Conservation (phyloP, 2,797 vertebrate genomes). For the Helarctos malayanus region DNA sequence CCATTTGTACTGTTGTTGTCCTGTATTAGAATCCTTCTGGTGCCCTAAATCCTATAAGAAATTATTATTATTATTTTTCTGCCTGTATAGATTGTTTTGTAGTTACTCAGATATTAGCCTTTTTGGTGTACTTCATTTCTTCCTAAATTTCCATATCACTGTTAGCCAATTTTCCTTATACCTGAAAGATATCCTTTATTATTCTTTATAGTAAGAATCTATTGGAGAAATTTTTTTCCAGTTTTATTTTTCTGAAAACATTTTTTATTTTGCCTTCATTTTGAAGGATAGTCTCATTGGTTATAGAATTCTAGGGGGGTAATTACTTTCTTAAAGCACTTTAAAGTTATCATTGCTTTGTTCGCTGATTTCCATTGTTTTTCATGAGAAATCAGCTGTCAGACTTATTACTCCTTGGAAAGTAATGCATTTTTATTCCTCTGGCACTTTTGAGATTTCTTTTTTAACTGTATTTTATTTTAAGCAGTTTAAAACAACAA, state of each 20-base stretch:
- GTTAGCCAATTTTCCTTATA: not conserved
- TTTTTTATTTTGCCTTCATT: not conserved
- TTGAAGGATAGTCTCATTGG: not conserved
- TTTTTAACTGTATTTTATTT: not conserved
- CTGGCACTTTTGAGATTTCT: not conserved
- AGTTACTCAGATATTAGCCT: not conserved
- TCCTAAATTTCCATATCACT: not conserved
- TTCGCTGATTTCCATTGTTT: not conserved
- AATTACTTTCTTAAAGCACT: not conserved
- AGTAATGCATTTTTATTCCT: slow-evolving; percentile 14
- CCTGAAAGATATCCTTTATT: not conserved
- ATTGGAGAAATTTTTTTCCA: not conserved
- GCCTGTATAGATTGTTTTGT: not conserved
- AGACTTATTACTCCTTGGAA: not conserved
- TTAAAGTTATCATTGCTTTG: not conserved
- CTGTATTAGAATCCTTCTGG: not conserved
- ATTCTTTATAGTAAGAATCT: not conserved
- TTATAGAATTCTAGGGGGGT: not conserved
- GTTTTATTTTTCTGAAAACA: not conserved
- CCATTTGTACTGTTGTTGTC: not conserved
- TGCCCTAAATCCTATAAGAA: not conserved
- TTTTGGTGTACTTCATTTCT: not conserved
- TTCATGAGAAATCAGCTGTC: not conserved
- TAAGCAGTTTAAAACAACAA: not conserved
- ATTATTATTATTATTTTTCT: not conserved